Percentiles rank a stretch among this genome's conserved stretches.
Evolutionary conservation across 2,888 invertebrate genomes (phyloP).

Genomic region (Eupelmus urozonus): DNA sequence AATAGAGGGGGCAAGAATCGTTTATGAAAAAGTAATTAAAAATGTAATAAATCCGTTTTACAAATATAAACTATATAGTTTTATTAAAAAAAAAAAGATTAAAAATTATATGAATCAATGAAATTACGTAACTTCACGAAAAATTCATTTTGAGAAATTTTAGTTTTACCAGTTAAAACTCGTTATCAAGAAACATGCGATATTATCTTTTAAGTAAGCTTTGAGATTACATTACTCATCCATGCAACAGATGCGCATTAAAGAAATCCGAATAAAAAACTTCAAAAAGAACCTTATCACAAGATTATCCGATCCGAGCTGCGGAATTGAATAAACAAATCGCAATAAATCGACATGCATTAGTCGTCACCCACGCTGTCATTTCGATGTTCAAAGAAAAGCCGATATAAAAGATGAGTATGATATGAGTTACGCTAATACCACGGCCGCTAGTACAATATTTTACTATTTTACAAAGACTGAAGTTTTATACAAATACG

Average conservation of each 20-base stretch:
- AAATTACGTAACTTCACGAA: neutral
- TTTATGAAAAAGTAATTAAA: no score
- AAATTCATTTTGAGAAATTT: no score
- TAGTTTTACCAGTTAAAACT: neutral
- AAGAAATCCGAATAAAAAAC: slow-evolving; percentile 20
- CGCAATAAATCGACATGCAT: slow-evolving; percentile 34
- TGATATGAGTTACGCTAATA: neutral
- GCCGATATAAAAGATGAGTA: slow-evolving; percentile 9
- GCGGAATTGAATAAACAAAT: slow-evolving; percentile 33
- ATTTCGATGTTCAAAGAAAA: slow-evolving; percentile 10
- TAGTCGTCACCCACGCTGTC: neutral
- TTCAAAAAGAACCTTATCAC: slow-evolving; percentile 28
- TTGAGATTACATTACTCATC: slow-evolving; percentile 34
- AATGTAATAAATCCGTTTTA: no score
- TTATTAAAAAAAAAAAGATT: no score
- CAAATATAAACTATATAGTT: no score
- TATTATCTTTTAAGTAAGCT: slow-evolving; percentile 9
- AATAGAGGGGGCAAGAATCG: no score
- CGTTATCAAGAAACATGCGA: slow-evolving; percentile 1
- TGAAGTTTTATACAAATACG: neutral
- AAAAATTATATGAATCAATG: no score
- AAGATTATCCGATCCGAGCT: slow-evolving; percentile 17
- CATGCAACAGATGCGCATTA: slow-evolving; percentile 25
- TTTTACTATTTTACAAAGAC: neutral
- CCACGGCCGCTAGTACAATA: neutral